A percentile compares a stretch with the other conserved stretches of the same genome.
These are phyloP conservation scores for Micrasema longulum DNA, from an alignment of 1,140 invertebrate genomes.

Conservation along the genomic window DNA sequence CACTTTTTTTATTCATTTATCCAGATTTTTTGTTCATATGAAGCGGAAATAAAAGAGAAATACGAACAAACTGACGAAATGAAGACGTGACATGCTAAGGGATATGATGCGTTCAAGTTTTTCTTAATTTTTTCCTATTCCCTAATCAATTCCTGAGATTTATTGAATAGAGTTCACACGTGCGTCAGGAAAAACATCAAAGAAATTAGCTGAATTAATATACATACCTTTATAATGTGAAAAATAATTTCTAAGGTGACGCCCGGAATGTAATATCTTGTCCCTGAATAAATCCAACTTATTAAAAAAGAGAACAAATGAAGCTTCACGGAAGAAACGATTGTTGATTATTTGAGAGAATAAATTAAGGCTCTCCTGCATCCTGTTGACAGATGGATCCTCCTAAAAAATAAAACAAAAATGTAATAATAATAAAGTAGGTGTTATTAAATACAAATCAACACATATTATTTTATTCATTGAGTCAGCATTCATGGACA, in stretches of 20 bases:
- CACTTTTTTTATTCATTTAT: too few species aligned
- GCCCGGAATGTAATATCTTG: conserved; percentile 73
- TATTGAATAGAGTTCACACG: too few species aligned
- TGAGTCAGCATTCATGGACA: too few species aligned
- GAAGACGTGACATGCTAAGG: too few species aligned
- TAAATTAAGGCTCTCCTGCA: conserved; percentile 75
- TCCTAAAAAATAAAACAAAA: conserved; percentile 62
- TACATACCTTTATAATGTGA: conserved; percentile 69
- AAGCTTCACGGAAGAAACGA: conserved; percentile 73
- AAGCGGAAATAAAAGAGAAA: too few species aligned
- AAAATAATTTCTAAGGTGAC: conserved; percentile 72
- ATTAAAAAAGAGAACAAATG: conserved; percentile 78
- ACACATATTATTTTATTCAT: too few species aligned
- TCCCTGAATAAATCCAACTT: conserved; percentile 79
- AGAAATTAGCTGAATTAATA: not conserved
- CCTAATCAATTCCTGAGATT: too few species aligned
- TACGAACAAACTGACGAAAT: too few species aligned
- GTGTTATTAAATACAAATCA: not conserved
- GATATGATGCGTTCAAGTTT: too few species aligned
- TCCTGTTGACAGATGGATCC: conserved; percentile 73
- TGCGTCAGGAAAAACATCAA: too few species aligned
- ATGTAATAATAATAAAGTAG: not conserved
- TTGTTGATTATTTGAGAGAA: conserved; percentile 77
- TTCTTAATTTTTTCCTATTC: too few species aligned
- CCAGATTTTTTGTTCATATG: too few species aligned